Evolutionary conservation across 2,113 vertebrate genomes (phyloP).

Genomic region (Sinocyclocheilus anshuiensis): DNA sequence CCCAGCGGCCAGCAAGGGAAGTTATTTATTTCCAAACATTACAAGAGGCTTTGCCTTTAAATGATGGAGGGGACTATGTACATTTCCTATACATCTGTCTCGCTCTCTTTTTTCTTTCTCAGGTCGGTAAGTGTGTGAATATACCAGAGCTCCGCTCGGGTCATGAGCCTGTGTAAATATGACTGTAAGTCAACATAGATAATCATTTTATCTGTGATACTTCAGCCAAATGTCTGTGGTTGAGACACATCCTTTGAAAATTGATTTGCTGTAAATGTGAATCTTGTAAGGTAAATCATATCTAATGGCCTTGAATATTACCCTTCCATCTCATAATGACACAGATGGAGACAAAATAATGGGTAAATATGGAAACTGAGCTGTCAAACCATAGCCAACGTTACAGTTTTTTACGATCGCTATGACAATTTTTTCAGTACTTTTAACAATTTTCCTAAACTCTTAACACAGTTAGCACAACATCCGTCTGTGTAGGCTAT

Average conservation of each 20-base stretch:
- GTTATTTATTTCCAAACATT: constrained; percentile 26
- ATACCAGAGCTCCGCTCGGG: background rate
- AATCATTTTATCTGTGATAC: constrained; percentile 10
- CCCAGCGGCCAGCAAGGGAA: constrained; percentile 61
- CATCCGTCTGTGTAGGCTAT: no score
- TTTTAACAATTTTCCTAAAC: no score
- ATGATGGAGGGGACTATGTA: background rate
- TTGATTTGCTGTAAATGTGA: constrained; percentile 25
- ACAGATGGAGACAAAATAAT: constrained; percentile 29
- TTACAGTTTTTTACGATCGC: background rate
- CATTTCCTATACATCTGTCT: background rate
- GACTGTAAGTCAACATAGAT: constrained; percentile 23
- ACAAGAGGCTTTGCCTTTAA: background rate
- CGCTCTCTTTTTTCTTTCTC: background rate
- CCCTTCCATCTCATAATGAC: constrained; percentile 28
- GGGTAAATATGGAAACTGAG: constrained; percentile 34
- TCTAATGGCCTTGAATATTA: background rate
- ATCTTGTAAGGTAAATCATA: constrained; percentile 41
- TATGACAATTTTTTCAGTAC: no score
- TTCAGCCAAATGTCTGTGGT: constrained; percentile 32
- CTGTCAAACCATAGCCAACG: constrained; percentile 26
- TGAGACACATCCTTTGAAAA: constrained; percentile 38
- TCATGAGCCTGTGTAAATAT: constrained; percentile 14
- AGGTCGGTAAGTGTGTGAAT: constrained; percentile 14
- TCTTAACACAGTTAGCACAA: no score